Conservation (phyloP, 2,888 invertebrate species). For the Aelia acuminata region DNA sequence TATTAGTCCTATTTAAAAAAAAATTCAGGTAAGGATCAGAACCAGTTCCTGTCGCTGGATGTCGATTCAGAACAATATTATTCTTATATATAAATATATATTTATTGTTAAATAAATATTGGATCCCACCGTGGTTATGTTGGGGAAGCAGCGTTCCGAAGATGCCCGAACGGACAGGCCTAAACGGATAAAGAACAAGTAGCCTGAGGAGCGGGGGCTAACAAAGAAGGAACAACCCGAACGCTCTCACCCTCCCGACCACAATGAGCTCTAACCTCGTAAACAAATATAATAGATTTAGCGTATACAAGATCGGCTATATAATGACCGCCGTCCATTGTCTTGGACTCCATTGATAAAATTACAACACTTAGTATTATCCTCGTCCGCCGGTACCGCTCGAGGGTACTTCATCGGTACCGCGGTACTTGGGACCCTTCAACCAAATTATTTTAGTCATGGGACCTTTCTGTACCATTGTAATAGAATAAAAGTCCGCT, state of each 20-base stretch:
- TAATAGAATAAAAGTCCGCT: neutral
- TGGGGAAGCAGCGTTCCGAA: neutral
- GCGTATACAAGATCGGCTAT: slow-evolving; percentile 18
- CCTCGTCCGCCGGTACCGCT: slow-evolving; percentile 21
- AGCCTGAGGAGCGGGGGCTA: neutral
- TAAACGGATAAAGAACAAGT: slow-evolving; percentile 41
- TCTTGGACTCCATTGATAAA: slow-evolving; percentile 53
- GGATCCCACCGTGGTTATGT: neutral
- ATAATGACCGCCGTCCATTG: slow-evolving; percentile 47
- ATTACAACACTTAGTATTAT: slow-evolving; percentile 58
- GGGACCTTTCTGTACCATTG: slow-evolving; percentile 22
- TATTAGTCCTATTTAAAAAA: no score
- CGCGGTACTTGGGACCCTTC: neutral
- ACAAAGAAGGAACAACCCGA: neutral
- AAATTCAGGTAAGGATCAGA: no score
- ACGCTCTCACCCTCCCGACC: neutral
- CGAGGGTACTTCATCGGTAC: slow-evolving; percentile 38
- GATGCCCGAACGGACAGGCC: neutral
- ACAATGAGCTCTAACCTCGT: slow-evolving; percentile 35
- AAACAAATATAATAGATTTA: slow-evolving; percentile 57
- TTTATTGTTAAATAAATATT: neutral
- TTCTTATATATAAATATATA: no score
- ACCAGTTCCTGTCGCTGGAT: no score
- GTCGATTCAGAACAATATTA: no score
- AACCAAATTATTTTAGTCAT: slow-evolving; percentile 37